Conservation (phyloP, 1,140 invertebrate species). For the Helicoverpa armigera region DNA sequence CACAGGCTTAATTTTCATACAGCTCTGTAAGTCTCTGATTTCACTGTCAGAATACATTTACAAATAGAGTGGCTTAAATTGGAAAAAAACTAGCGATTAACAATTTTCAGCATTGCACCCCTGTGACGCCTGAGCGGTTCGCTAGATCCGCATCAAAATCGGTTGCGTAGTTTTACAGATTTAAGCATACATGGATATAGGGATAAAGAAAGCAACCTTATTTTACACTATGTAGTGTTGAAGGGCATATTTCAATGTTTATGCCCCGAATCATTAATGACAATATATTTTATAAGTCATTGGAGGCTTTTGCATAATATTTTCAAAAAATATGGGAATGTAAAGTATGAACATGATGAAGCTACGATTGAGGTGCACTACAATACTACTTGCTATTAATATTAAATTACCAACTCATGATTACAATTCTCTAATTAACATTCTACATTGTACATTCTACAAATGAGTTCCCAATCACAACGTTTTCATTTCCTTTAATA, state of each 20-base stretch:
- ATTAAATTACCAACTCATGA: background rate
- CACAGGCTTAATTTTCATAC: too few relatives aligned
- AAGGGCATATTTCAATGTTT: background rate
- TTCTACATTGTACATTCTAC: background rate
- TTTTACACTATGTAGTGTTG: too few relatives aligned
- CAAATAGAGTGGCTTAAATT: too few relatives aligned
- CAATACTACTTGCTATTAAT: background rate
- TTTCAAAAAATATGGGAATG: background rate
- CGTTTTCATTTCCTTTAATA: background rate
- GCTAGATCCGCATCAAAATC: too few relatives aligned
- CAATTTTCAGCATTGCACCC: too few relatives aligned
- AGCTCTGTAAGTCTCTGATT: too few relatives aligned
- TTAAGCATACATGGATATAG: too few relatives aligned
- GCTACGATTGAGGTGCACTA: background rate
- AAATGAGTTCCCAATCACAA: background rate
- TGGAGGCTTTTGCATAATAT: slow-evolving; percentile 19
- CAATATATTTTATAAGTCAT: background rate
- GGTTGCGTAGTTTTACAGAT: too few relatives aligned
- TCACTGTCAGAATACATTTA: too few relatives aligned
- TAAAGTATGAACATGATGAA: slow-evolving; percentile 14
- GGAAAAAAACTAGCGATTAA: too few relatives aligned
- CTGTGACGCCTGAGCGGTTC: too few relatives aligned
- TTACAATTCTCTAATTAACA: background rate
- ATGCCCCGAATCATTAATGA: background rate
- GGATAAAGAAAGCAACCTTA: too few relatives aligned